Conservation (phyloP, 1,140 invertebrate genomes). For the Drosophila lacteicornis region DNA sequence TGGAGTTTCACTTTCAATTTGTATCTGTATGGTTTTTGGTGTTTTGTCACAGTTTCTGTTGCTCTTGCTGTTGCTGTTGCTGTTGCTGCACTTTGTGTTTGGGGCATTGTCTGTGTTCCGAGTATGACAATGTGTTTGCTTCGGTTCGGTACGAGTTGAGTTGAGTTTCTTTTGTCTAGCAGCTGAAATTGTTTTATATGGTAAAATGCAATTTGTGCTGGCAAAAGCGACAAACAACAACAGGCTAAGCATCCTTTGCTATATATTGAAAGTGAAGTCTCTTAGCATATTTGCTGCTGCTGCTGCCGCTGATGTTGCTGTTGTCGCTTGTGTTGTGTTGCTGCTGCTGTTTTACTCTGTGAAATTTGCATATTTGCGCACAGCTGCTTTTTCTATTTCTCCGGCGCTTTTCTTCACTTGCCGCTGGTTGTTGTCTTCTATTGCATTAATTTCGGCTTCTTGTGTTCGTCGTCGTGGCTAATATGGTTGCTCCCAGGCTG, state of each 20-base stretch:
- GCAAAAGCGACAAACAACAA: constrained; percentile 80
- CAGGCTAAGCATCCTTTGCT: constrained; percentile 73
- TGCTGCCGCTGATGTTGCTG: constrained; percentile 31
- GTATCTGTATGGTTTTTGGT: constrained; percentile 58
- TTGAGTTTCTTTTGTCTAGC: constrained; percentile 76
- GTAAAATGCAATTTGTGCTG: constrained; percentile 83
- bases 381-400: constrained; percentile 75
- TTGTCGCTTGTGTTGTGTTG: constrained; percentile 24
- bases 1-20: constrained; percentile 80
- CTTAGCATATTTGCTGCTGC: constrained; percentile 76
- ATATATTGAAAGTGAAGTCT: constrained; percentile 83
- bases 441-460: constrained; percentile 82
- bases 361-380: constrained; percentile 80
- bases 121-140: constrained; percentile 50
- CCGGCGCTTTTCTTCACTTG: constrained; percentile 74
- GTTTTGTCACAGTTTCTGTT: constrained; percentile 67
- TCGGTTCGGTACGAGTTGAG: constrained; percentile 35
- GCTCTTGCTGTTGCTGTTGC: constrained; percentile 9
- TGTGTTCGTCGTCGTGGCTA: constrained; percentile 63
- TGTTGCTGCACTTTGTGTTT: constrained; percentile 20
- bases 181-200: constrained; percentile 82
- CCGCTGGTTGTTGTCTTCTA: constrained; percentile 61
- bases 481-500: constrained; percentile 61
- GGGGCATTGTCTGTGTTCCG: constrained; percentile 42
- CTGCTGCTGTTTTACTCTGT: constrained; percentile 71